phyloP scores from a whole-genome alignment of 2,113 vertebrate species.

The Todiramphus chloris region DNA sequence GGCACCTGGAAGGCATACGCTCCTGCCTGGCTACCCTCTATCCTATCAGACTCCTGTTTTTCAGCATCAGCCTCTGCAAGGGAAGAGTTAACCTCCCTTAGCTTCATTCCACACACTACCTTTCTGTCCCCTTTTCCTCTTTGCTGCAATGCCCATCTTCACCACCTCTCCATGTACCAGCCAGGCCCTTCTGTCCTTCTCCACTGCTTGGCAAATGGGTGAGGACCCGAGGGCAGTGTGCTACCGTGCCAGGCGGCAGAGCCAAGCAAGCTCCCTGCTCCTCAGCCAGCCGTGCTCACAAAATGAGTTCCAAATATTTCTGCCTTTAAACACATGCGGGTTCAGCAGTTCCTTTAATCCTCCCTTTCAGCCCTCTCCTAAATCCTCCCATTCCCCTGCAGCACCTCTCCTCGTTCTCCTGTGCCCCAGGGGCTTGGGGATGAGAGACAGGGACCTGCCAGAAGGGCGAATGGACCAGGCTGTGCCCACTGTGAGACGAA shows the following conservation, averaged over 20 bases:
- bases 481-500: neutral
- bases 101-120: neutral
- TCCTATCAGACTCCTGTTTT: neutral
- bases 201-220: neutral
- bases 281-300: neutral
- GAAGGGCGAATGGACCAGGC: neutral
- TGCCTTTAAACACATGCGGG: neutral
- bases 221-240: fast-evolving
- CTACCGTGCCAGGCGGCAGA: neutral
- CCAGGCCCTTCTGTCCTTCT: neutral
- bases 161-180: neutral
- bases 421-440: fast-evolving
- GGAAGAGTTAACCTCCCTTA: neutral
- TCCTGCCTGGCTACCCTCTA: neutral
- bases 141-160: neutral
- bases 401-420: neutral
- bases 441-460: neutral
- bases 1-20: fast-evolving
- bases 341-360: neutral
- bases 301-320: neutral
- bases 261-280: neutral
- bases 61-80: neutral
- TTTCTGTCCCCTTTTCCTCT: neutral
- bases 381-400: neutral
- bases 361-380: neutral